These are phyloP conservation scores for Apogon hyalosoma DNA, from an alignment of 2,797 vertebrate genomes.

Conservation along the genomic window DNA sequence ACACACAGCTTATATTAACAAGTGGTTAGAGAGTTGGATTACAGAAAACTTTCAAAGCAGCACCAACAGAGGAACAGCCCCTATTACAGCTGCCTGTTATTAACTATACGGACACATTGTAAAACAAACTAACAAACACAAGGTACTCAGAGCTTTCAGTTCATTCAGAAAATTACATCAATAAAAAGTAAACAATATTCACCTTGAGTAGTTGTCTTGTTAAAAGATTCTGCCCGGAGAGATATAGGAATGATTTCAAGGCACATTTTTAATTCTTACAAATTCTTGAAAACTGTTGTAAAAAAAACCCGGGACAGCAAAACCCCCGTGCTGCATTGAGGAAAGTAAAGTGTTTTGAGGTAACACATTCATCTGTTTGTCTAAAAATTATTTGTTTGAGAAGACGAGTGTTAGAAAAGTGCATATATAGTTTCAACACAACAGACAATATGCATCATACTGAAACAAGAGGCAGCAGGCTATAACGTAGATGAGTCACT, in stretches of 20 bases:
- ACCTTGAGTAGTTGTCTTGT: not conserved
- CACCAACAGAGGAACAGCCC: constrained; percentile 14
- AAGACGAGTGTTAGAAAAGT: constrained; percentile 32
- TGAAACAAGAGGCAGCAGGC: constrained; percentile 17
- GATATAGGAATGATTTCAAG: constrained; percentile 17
- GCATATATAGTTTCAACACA: constrained; percentile 29
- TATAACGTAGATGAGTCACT: constrained; percentile 9
- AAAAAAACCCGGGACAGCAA: constrained; percentile 9
- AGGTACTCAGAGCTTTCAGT: constrained; percentile 36
- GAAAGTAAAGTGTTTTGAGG: too few species aligned
- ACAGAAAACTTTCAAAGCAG: constrained; percentile 33
- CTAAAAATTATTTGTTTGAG: not conserved
- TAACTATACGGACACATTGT: constrained; percentile 25
- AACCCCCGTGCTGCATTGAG: not conserved
- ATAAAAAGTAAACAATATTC: constrained; percentile 30
- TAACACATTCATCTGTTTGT: too few species aligned
- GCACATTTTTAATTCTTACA: not conserved
- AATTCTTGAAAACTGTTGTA: constrained; percentile 5
- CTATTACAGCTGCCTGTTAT: constrained; percentile 57
- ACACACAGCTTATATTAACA: constrained; percentile 30
- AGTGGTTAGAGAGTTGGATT: constrained; percentile 16
- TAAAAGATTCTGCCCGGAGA: constrained; percentile 19
- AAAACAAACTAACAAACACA: constrained; percentile 26
- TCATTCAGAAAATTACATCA: constrained; percentile 12
- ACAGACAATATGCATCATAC: constrained; percentile 36